Percentiles rank a stretch among this genome's conserved stretches.
phyloP scores from a whole-genome alignment of 2,888 invertebrate genomes.

The Pharmacophagus antenor region DNA sequence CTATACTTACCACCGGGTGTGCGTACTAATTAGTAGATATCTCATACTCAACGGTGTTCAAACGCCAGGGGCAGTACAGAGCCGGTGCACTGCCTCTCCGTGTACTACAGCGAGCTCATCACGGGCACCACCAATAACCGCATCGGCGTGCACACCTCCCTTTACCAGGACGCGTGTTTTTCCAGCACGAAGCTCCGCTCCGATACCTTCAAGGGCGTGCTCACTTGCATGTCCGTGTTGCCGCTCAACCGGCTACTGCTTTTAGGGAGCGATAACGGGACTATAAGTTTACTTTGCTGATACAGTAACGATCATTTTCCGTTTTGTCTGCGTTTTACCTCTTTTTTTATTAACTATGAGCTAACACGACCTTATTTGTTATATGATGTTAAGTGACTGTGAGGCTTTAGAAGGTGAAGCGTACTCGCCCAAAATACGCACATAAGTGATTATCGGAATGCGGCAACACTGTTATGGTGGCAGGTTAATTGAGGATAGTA shows the following conservation, averaged over 20 bases:
- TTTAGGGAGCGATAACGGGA: constrained; percentile 95
- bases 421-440: too few relatives aligned
- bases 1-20: too few relatives aligned
- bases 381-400: too few relatives aligned
- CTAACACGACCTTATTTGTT: too few relatives aligned
- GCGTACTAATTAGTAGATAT: too few relatives aligned
- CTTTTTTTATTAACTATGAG: too few relatives aligned
- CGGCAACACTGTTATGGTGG: too few relatives aligned
- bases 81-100: constrained; percentile 93
- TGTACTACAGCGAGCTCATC: constrained; percentile 90
- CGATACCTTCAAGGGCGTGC: constrained; percentile 94
- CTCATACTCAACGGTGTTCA: too few relatives aligned
- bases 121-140: constrained; percentile 96
- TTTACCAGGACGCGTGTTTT: constrained; percentile 87
- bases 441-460: too few relatives aligned
- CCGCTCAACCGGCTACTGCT: constrained; percentile 94
- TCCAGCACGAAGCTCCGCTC: constrained; percentile 92
- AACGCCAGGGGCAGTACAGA: constrained; percentile 91
- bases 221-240: constrained; percentile 94
- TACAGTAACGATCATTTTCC: neutral
- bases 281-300: constrained; percentile 89
- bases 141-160: constrained; percentile 90
- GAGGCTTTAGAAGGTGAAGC: too few relatives aligned
- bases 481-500: too few relatives aligned
- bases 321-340: too few relatives aligned